Conservation (phyloP, 2,113 vertebrate genomes). For the Atrichornis clamosus region DNA sequence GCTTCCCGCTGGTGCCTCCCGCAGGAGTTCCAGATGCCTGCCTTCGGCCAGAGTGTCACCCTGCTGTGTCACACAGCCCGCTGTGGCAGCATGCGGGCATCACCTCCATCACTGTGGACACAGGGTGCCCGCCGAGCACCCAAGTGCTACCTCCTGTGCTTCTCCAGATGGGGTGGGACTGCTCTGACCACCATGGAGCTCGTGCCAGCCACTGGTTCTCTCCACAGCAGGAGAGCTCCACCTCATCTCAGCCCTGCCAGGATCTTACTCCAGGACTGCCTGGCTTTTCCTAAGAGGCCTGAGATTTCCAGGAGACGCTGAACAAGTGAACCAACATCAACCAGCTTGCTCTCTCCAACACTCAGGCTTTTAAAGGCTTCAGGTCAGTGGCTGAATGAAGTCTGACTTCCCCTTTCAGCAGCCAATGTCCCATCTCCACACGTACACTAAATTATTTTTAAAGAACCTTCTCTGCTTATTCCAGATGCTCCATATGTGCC, state of each 20-base stretch:
- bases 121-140: not conserved
- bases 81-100: not conserved
- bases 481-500: not conserved
- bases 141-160: not conserved
- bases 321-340: not conserved
- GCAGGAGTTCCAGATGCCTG: rapidly evolving
- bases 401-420: not conserved
- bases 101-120: not conserved
- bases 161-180: not conserved
- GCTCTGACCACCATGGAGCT: rapidly evolving
- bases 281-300: not conserved
- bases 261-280: not conserved
- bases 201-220: not conserved
- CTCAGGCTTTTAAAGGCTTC: not conserved
- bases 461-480: not conserved
- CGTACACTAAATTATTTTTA: not conserved
- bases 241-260: not conserved
- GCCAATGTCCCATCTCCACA: not conserved
- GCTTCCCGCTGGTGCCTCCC: not conserved
- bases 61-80: not conserved
- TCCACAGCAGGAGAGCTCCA: not conserved
- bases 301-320: not conserved
- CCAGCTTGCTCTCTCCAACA: no score
- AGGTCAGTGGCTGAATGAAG: not conserved
- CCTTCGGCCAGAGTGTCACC: rapidly evolving